Conservation (phyloP, 2,888 invertebrate species). For the Pseudoips prasinana region DNA sequence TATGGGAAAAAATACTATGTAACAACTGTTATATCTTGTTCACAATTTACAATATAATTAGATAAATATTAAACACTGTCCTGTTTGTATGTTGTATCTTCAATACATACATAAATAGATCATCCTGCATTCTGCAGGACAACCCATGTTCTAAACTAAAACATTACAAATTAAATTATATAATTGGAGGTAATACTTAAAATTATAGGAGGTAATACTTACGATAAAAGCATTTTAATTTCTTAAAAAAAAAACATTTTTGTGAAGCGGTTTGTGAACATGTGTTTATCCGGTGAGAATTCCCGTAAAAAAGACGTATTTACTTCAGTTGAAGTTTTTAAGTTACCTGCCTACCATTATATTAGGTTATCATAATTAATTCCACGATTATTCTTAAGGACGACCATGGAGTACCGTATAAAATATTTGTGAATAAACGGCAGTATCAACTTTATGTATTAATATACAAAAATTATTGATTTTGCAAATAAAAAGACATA, state of each 20-base stretch:
- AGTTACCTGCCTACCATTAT: conserved; percentile 31
- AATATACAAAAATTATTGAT: conserved; percentile 19
- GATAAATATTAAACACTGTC: conserved; percentile 46
- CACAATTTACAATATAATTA: conserved; percentile 72
- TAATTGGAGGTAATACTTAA: conserved; percentile 77
- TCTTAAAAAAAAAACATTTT: conserved; percentile 40
- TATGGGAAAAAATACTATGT: conserved; percentile 77
- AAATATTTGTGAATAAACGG: conserved; percentile 16
- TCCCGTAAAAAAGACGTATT: conserved; percentile 10
- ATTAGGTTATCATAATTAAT: conserved; percentile 27
- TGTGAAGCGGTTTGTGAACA: conserved; percentile 63
- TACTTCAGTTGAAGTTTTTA: conserved; percentile 14
- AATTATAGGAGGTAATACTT: conserved; percentile 78
- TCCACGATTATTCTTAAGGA: conserved; percentile 20
- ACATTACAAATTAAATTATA: conserved; percentile 62
- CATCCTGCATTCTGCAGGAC: conserved; percentile 17
- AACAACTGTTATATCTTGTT: conserved; percentile 63
- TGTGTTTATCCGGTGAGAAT: conserved; percentile 39
- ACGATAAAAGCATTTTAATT: conserved; percentile 59
- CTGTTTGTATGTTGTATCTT: conserved; percentile 35
- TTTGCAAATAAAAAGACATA: conserved; percentile 35
- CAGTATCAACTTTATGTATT: conserved; percentile 16
- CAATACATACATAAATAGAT: conserved; percentile 31
- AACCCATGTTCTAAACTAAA: conserved; percentile 38
- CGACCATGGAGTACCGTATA: conserved; percentile 21